These are phyloP conservation scores for Centropus unirufus DNA, from an alignment of 2,113 vertebrate species.

Conservation along the genomic window DNA sequence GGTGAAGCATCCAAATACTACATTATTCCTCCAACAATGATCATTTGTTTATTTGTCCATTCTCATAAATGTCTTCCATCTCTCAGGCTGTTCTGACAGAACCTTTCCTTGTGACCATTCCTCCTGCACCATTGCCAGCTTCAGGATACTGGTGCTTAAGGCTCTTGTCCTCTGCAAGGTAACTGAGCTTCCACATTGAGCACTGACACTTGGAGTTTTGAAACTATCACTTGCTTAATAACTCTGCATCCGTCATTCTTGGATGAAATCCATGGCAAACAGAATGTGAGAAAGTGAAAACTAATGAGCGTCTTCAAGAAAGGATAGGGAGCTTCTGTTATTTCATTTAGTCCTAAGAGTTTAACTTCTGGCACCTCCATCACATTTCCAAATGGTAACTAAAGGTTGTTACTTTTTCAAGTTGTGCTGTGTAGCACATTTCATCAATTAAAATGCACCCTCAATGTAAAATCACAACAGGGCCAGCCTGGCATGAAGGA, in stretches of 20 bases:
- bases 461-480: conserved; percentile 79
- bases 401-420: conserved; percentile 79
- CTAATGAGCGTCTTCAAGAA: conserved; percentile 80
- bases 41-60: not conserved
- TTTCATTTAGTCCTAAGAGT: conserved; percentile 77
- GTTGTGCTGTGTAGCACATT: conserved; percentile 79
- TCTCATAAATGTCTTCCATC: not conserved
- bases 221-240: conserved; percentile 81
- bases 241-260: conserved; percentile 76
- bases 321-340: conserved; percentile 79
- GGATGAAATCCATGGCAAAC: conserved; percentile 79
- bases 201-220: conserved; percentile 74
- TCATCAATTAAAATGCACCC: conserved; percentile 80
- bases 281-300: conserved; percentile 82
- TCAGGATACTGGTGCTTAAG: not conserved
- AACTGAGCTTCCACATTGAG: conserved; percentile 68
- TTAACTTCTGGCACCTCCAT: conserved; percentile 79
- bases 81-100: conserved; percentile 9
- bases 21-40: not conserved
- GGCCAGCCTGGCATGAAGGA: conserved; percentile 74
- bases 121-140: not conserved
- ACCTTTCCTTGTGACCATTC: not conserved
- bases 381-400: conserved; percentile 81
- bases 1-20: not conserved
- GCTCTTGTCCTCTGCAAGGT: conserved; percentile 52